These are phyloP conservation scores for Drosophila carrolli DNA, from an alignment of 1,140 invertebrate species.

Conservation along the genomic window DNA sequence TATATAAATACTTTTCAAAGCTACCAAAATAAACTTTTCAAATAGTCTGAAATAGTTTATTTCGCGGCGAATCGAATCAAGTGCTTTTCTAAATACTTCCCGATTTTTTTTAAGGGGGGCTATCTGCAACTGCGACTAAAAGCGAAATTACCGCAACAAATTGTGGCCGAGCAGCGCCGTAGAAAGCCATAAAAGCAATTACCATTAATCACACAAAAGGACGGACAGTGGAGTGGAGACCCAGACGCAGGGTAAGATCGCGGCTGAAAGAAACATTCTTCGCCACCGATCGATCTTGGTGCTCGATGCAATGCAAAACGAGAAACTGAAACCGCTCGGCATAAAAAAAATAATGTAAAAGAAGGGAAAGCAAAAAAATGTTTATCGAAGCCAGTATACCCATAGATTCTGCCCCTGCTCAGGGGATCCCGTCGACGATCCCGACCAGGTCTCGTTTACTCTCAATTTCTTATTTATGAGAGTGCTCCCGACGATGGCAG, in stretches of 20 bases:
- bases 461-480: conserved; percentile 51
- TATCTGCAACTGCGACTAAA: conserved; percentile 22
- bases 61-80: neutral
- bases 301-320: conserved; percentile 22
- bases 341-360: neutral
- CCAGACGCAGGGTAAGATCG: neutral
- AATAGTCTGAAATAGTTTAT: no score
- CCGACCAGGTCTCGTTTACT: conserved; percentile 22
- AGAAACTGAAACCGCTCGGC: conserved; percentile 24
- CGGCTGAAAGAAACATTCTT: conserved; percentile 26
- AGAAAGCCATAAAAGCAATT: conserved; percentile 56
- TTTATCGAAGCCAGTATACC: conserved; percentile 24
- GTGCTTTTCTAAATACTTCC: neutral
- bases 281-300: conserved; percentile 31
- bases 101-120: neutral
- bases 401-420: conserved; percentile 3
- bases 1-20: no score
- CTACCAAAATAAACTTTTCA: no score
- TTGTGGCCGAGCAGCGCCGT: conserved; percentile 26
- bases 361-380: conserved; percentile 13
- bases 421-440: conserved; percentile 5
- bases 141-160: conserved; percentile 49
- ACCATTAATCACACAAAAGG: conserved; percentile 59
- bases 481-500: conserved; percentile 16
- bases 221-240: conserved; percentile 15